Base-by-base conservation (phyloP, 1,140 invertebrate species). In the Oscheius sp. region DNA sequence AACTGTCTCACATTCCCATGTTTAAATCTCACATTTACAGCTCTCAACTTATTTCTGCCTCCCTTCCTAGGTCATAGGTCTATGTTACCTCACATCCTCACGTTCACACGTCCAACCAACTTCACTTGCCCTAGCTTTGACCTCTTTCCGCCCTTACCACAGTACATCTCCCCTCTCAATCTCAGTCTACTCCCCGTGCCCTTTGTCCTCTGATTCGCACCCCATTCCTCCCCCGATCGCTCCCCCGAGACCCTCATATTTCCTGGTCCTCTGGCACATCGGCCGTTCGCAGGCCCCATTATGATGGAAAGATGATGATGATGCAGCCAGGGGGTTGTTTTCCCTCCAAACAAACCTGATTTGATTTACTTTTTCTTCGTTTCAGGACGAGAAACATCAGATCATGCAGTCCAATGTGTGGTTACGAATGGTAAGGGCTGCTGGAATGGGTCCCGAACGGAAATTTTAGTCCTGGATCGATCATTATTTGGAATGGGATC, bases 401-500 rank as follows among this genome's bases (percentile, higher is more conserved):
- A 88, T 89, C 7, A 79, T 89, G 23, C 87, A 88, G 7, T 89
- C 88, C 1, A 89, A 89, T 79, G 86, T 90, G 23, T 90, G 89
- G 89, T 80, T 89, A 3, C 87, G 89, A 79, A 87, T 88, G 83
- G 88, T 88, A 79, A 15, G 78, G 77, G 13, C 32, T 78, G 26
- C 65, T 68, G 28, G 76, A 73, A 38, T 23, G 10, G 10, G 7
- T 59, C 26, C 23, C n/a, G 15, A 74, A 69, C 18, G 26, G 23
- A 61, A 35, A 45, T 80, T 82, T 49, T 86, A 96, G 94, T 94
- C 94, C 88, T 98, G 96, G 95, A 93, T 93, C 84, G 96, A 98
- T 86, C 91, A 93, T 87, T 98, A 97, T 88, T 89, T 98, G 83
- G 90, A 91, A 85, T 99, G 95, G 96, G 94, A 97, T 87, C 91